These are phyloP conservation scores for Aurelia coerulea DNA, from an alignment of 30 jellyfish, hydroid and myxozoan genomes.

Conservation along the genomic window DNA sequence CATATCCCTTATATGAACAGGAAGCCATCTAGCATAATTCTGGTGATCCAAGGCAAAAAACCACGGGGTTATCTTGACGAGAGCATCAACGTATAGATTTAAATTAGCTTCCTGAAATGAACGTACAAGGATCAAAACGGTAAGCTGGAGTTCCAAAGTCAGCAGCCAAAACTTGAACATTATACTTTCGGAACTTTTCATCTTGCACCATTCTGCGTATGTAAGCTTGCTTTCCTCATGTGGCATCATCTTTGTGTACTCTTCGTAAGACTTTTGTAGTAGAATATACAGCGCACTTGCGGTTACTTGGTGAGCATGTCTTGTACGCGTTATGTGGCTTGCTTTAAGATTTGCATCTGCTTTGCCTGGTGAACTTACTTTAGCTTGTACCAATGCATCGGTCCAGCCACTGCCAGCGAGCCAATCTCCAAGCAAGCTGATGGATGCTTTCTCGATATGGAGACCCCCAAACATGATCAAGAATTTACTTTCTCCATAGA, in stretches of 20 bases:
- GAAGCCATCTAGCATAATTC: conserved; percentile 40
- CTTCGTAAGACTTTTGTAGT: conserved; percentile 4
- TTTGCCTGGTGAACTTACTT: conserved; percentile 55
- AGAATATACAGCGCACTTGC: conserved; percentile 37
- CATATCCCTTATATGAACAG: conserved; percentile 39
- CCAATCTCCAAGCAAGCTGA: no score
- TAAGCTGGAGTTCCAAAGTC: no score
- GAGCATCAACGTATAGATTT: conserved; percentile 1
- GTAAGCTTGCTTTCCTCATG: not conserved
- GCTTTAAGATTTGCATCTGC: conserved; percentile 57
- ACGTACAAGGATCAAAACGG: no score
- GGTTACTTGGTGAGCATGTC: conserved; percentile 50
- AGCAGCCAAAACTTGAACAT: not conserved
- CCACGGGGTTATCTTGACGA: conserved; percentile 37
- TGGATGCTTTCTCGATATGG: conserved; percentile 30
- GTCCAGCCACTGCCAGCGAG: conserved; percentile 46
- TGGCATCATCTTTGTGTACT: not conserved
- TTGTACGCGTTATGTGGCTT: conserved; percentile 6
- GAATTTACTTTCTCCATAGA: conserved; percentile 48
- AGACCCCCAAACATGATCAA: conserved; percentile 50
- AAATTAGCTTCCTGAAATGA: not conserved
- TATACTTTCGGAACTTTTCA: conserved; percentile 2
- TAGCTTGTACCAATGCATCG: conserved; percentile 26
- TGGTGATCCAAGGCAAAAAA: conserved; percentile 29
- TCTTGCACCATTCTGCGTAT: conserved; percentile 11